Conservation (phyloP, 2,113 vertebrate species). For the Phalacrocorax brasilianus region DNA sequence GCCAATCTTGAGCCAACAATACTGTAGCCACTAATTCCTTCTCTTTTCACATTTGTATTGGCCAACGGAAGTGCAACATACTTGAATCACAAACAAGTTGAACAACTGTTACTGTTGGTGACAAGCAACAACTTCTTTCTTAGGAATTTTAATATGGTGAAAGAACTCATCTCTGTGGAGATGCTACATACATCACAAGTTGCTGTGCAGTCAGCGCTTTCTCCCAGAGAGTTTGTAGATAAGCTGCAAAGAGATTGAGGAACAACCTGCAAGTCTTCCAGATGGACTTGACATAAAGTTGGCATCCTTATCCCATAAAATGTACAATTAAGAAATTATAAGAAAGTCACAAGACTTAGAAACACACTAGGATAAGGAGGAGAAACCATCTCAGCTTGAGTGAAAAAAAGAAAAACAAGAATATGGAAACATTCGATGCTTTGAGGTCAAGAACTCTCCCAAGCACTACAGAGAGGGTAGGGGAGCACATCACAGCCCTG, state of each 20-base stretch:
- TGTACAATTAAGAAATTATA: neutral
- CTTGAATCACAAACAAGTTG: neutral
- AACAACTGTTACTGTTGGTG: neutral
- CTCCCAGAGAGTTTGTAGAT: neutral
- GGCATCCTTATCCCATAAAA: neutral
- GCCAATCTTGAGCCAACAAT: neutral
- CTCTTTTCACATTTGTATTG: neutral
- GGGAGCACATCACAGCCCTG: neutral
- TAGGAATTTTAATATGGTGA: neutral
- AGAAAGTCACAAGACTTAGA: neutral
- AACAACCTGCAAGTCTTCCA: conserved; percentile 8
- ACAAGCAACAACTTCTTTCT: neutral
- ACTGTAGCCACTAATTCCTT: neutral
- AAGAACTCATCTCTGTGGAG: neutral
- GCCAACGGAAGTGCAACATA: accelerated
- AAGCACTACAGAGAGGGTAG: neutral
- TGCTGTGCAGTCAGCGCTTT: neutral
- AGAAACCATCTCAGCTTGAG: neutral
- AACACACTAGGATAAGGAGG: neutral
- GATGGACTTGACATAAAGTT: neutral
- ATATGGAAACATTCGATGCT: neutral
- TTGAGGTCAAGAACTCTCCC: neutral
- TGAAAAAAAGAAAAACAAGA: neutral
- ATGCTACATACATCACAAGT: neutral
- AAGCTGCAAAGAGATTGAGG: neutral